These are phyloP conservation scores for Onychorhynchus coronatus DNA, from an alignment of 2,113 vertebrate species.

Conservation along the genomic window DNA sequence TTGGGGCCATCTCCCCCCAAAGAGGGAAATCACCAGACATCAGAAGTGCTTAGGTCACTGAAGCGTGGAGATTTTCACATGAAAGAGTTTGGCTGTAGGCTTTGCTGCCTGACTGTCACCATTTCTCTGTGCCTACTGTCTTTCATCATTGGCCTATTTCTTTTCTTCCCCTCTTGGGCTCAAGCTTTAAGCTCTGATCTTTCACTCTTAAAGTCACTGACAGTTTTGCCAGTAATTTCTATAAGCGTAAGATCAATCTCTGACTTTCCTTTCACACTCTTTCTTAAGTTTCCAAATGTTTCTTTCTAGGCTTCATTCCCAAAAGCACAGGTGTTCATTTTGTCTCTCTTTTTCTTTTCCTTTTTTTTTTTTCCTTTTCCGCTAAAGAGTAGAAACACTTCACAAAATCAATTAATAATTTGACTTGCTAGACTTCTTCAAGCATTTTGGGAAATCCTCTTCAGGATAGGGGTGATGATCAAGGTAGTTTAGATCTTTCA, in stretches of 20 bases:
- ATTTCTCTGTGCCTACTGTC: not conserved
- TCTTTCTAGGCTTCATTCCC: not conserved
- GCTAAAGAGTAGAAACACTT: not conserved
- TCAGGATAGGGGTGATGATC: not conserved
- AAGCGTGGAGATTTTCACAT: not conserved
- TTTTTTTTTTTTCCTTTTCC: too few relatives aligned
- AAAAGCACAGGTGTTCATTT: not conserved
- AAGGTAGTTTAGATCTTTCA: not conserved
- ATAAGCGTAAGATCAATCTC: not conserved
- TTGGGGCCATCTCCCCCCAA: not conserved
- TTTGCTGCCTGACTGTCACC: not conserved
- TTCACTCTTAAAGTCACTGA: not conserved
- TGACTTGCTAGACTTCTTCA: not conserved
- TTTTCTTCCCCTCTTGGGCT: not conserved
- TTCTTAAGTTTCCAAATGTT: not conserved
- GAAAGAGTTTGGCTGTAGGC: not conserved
- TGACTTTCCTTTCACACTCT: not conserved
- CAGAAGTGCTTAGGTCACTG: not conserved
- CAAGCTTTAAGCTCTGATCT: not conserved
- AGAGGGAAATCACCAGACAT: not conserved
- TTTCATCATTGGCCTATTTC: slow-evolving; percentile 3
- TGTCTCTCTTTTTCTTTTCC: not conserved
- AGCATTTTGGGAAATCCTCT: not conserved
- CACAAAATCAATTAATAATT: not conserved
- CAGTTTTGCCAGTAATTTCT: not conserved